Conservation (phyloP, 1,140 invertebrate genomes). For the Apis dorsata region DNA sequence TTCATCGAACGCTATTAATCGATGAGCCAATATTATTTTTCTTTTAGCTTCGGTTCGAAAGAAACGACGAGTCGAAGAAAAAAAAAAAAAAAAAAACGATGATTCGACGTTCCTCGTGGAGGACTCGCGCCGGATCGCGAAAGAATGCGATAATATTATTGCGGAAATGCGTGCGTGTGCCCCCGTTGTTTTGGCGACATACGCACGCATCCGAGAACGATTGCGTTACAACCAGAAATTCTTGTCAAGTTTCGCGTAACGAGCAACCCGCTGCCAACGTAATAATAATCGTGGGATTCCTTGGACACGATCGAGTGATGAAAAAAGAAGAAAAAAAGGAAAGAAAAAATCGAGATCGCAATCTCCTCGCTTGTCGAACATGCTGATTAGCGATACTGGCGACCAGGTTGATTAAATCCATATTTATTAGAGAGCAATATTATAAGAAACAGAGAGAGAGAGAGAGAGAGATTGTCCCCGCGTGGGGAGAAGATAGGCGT, state of each 20-base stretch:
- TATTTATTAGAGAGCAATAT: background rate
- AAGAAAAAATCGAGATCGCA: slow-evolving; percentile 7
- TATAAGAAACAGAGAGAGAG: background rate
- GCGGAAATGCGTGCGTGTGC: too few relatives aligned
- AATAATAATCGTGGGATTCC: slow-evolving; percentile 24
- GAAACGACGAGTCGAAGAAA: too few relatives aligned
- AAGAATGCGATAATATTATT: too few relatives aligned
- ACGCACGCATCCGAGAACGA: background rate
- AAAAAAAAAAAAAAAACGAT: too few relatives aligned
- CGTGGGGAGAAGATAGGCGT: background rate
- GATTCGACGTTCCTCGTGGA: too few relatives aligned
- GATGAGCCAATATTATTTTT: too few relatives aligned
- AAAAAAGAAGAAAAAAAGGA: background rate
- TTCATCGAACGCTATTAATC: too few relatives aligned
- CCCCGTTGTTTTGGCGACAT: too few relatives aligned
- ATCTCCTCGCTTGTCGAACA: background rate
- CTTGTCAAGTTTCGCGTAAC: slow-evolving; percentile 20
- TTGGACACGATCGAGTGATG: background rate
- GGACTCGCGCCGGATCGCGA: too few relatives aligned
- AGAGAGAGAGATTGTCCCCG: background rate
- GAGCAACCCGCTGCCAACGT: background rate
- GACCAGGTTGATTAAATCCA: background rate
- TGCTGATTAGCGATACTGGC: slow-evolving; percentile 1
- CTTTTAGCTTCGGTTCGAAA: too few relatives aligned
- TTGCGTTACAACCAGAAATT: slow-evolving; percentile 13